Percentiles rank a stretch among this genome's conserved stretches.
phyloP scores from a whole-genome alignment of 2,888 invertebrate species.

The Tiliacea aurago region DNA sequence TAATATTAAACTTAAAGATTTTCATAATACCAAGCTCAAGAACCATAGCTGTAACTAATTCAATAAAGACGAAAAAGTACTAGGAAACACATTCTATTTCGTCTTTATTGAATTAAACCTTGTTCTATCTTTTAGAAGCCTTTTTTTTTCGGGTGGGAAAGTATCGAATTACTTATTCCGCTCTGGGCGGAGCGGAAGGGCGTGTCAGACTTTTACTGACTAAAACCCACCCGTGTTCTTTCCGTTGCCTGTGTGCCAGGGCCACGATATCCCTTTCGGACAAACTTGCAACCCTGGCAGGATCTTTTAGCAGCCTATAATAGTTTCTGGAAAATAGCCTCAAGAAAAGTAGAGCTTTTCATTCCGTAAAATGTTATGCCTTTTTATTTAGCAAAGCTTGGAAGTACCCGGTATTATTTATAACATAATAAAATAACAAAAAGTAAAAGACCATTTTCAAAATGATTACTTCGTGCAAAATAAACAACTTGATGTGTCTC shows the following conservation, averaged over 20 bases:
- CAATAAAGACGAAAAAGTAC: neutral
- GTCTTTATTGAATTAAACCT: neutral
- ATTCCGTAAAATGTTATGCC: neutral
- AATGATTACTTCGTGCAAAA: neutral
- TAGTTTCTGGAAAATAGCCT: neutral
- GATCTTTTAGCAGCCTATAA: too few species aligned
- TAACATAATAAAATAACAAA: neutral
- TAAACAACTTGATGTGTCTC: slow-evolving; percentile 13
- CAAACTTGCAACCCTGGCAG: too few species aligned
- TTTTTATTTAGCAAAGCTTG: neutral
- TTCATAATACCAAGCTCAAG: neutral
- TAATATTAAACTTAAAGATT: neutral
- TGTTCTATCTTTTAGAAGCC: too few species aligned
- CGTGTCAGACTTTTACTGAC: too few species aligned
- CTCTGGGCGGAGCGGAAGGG: too few species aligned
- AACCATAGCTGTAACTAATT: neutral
- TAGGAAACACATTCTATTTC: neutral
- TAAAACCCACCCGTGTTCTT: too few species aligned
- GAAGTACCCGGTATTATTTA: neutral
- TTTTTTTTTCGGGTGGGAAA: too few species aligned
- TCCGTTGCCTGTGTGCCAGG: too few species aligned
- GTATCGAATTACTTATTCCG: too few species aligned
- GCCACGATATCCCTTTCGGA: too few species aligned
- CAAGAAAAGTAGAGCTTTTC: neutral
- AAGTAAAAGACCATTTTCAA: neutral